These are phyloP conservation scores for Eidolon helvum DNA, from an alignment of 2,113 vertebrate species.

Conservation along the genomic window DNA sequence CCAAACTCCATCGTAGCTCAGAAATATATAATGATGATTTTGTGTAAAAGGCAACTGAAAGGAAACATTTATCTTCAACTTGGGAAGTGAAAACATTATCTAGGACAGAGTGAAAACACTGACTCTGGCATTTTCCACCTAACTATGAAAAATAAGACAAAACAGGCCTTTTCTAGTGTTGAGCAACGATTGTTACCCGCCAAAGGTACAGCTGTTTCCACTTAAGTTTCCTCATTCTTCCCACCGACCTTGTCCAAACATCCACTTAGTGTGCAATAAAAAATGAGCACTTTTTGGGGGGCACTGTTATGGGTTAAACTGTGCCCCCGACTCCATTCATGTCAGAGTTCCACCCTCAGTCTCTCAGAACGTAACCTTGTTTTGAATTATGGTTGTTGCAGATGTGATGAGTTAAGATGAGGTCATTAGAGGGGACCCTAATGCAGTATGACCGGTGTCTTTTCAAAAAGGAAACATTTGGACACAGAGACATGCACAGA, in stretches of 20 bases:
- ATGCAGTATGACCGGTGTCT: too few relatives aligned
- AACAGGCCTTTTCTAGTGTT: not conserved
- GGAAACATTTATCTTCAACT: not conserved
- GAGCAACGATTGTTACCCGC: not conserved
- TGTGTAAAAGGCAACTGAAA: not conserved
- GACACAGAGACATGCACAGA: not conserved
- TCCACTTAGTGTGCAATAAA: not conserved
- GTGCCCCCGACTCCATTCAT: not conserved
- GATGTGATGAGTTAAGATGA: not conserved
- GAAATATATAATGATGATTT: not conserved
- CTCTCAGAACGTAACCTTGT: not conserved
- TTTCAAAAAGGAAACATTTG: not conserved
- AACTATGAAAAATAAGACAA: not conserved
- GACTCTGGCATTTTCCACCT: not conserved
- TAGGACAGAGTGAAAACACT: not conserved
- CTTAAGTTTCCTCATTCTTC: not conserved
- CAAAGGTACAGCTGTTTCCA: not conserved
- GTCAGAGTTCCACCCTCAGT: not conserved
- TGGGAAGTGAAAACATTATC: not conserved
- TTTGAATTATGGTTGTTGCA: not conserved
- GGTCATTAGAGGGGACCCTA: not conserved
- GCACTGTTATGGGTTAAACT: not conserved
- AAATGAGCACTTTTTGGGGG: not conserved
- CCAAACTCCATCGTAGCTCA: not conserved
- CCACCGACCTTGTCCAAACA: not conserved